These are phyloP conservation scores for Centruroides vittatus DNA, from an alignment of 1,140 invertebrate species.

Conservation along the genomic window DNA sequence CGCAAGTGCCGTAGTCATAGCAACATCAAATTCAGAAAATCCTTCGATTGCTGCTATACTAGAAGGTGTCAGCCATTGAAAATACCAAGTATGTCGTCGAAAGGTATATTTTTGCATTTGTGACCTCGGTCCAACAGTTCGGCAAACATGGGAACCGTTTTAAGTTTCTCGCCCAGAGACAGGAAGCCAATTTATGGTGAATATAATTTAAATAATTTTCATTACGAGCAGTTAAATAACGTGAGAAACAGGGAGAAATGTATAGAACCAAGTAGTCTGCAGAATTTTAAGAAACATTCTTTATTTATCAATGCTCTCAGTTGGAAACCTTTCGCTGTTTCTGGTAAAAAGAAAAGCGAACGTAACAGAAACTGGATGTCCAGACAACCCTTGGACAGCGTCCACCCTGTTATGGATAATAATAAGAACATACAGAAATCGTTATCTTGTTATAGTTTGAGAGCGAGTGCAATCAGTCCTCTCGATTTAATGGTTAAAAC, in stretches of 20 bases:
- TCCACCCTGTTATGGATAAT: constrained; percentile 49
- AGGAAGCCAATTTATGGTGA: constrained; percentile 49
- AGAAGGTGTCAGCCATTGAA: no score
- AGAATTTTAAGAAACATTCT: constrained; percentile 71
- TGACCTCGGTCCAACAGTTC: no score
- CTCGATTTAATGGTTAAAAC: constrained; percentile 29
- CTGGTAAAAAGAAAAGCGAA: constrained; percentile 78
- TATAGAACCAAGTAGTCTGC: constrained; percentile 17
- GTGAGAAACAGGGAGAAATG: constrained; percentile 66
- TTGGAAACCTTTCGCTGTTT: constrained; percentile 86
- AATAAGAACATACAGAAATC: constrained; percentile 70
- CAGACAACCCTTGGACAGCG: constrained; percentile 57
- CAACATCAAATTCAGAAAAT: no score
- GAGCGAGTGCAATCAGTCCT: constrained; percentile 17
- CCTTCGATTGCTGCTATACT: no score
- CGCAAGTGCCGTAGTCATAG: no score
- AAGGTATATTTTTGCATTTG: no score
- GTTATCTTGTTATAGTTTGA: constrained; percentile 38
- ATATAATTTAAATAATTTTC: constrained; percentile 60
- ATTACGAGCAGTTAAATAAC: constrained; percentile 81
- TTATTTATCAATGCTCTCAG: constrained; percentile 89
- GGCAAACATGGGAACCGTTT: constrained; percentile 70
- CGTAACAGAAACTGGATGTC: constrained; percentile 27
- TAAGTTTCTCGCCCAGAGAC: constrained; percentile 83
- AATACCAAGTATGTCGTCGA: no score